Evolutionary conservation across 2,797 vertebrate genomes (phyloP), one percentile per base, ranked within the genome.

Genomic region (Mormyrus proboscirostris): DNA sequence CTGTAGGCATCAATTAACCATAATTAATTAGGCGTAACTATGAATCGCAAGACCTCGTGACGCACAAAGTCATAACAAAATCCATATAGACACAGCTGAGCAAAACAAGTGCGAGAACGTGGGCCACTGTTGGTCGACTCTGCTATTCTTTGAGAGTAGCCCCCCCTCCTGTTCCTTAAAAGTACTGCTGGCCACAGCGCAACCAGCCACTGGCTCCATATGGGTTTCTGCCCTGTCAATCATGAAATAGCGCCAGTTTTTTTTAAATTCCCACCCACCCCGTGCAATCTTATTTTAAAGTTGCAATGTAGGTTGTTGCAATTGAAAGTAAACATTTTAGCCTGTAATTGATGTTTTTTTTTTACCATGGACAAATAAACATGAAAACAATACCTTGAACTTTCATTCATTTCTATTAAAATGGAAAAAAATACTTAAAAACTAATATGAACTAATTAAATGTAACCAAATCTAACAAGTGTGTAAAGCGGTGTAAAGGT

Each of bases 121-220:
- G 55, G 3, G 55, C 55, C 33, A 1, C n/a, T 53, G 29, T 38
- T 5, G 22, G 19, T 5, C 3, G 9, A 62, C 8, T 29, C 53
- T 79, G 4, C 59, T 44, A 93, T 94, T 92, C 89, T 62, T 87
- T 55, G 89, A 90, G 79, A 62, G n/a, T 93, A 93, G 94, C 95
- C 88, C 95, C 95, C 94, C 92, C 95, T 95, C 93, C 91, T 93
- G 95, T 82, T 92, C 44, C 2, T 90, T 89, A 0, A 14, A 3
- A 10, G 90, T 25, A 92, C 88, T 93, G 90, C 93, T 90, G 3
- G 12, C 5, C 25, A 29, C n/a, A 44, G 57, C 33, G 25, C 12
- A 83, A 59, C 59, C 53, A 47, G 49, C 9, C 49, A 3, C 6
- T 38, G 57, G 16, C 38, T 29, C 51, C 4, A 33, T 88, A 76